Conservation (phyloP, 2,113 vertebrate genomes). For the Orientallactaga bullata region DNA sequence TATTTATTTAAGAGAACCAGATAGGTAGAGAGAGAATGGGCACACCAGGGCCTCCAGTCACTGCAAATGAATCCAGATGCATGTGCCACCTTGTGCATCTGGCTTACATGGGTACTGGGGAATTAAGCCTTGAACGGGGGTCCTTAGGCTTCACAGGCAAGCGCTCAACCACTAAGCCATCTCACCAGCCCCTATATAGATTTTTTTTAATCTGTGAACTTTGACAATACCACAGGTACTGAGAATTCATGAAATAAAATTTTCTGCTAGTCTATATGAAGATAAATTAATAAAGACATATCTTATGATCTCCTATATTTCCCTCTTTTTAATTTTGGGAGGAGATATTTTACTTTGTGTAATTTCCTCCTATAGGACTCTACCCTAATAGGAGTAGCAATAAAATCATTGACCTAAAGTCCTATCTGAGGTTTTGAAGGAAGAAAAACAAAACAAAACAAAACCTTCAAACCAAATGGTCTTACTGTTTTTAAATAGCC, state of each 20-base stretch:
- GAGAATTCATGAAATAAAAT: not conserved
- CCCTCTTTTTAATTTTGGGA: not conserved
- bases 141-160: no score
- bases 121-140: no score
- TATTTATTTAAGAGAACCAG: no score
- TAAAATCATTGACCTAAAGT: not conserved
- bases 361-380: not conserved
- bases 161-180: no score
- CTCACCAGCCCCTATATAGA: no score
- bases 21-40: no score
- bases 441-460: no score
- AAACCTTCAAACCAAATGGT: not conserved
- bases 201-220: conserved; percentile 31
- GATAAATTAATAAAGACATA: not conserved
- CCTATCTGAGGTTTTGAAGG: not conserved
- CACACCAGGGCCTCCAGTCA: no score
- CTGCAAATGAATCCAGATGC: no score
- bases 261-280: not conserved
- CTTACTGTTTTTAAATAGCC: conserved; percentile 26
- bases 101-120: no score
- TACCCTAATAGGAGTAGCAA: conserved; percentile 23
- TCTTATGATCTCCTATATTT: not conserved
- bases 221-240: not conserved
- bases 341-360: not conserved
- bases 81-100: no score